Evolutionary conservation across 2,797 vertebrate genomes (phyloP).

Genomic region (Poecilia picta): DNA sequence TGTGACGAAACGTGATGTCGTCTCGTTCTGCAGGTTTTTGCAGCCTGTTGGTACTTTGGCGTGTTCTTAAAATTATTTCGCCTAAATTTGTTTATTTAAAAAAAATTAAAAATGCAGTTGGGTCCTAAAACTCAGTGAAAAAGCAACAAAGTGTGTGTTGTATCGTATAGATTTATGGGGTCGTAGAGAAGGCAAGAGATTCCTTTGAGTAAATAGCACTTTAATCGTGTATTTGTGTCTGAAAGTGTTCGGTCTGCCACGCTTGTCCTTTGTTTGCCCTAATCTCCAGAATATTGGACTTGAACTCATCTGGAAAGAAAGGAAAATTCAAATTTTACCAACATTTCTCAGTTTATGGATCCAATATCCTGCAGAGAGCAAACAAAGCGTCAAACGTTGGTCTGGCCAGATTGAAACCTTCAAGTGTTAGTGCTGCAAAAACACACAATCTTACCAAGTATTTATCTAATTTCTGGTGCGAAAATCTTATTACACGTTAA

Average conservation of each 20-base stretch:
- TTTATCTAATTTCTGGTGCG: too few species aligned
- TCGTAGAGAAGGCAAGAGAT: conserved; percentile 11
- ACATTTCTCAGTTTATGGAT: background rate
- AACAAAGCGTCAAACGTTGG: background rate
- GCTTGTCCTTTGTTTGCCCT: conserved; percentile 10
- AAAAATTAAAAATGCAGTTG: too few species aligned
- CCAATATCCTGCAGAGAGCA: background rate
- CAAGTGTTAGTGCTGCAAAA: too few species aligned
- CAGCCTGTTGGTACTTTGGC: background rate
- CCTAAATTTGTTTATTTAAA: background rate
- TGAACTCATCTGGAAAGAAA: background rate
- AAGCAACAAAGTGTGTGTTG: background rate
- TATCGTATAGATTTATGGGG: background rate
- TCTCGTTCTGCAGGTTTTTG: background rate
- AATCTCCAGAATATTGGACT: conserved; percentile 17
- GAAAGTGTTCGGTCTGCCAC: conserved; percentile 35
- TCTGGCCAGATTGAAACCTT: background rate
- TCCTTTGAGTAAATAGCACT: conserved; percentile 68
- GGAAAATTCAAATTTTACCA: background rate
- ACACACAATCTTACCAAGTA: too few species aligned
- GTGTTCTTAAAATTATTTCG: background rate
- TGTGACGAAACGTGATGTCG: too few species aligned
- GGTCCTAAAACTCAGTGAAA: background rate
- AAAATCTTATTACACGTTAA: too few species aligned
- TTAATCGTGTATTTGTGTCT: conserved; percentile 66